Conservation (phyloP, 2,113 vertebrate species). For the Apodemus sylvaticus region DNA sequence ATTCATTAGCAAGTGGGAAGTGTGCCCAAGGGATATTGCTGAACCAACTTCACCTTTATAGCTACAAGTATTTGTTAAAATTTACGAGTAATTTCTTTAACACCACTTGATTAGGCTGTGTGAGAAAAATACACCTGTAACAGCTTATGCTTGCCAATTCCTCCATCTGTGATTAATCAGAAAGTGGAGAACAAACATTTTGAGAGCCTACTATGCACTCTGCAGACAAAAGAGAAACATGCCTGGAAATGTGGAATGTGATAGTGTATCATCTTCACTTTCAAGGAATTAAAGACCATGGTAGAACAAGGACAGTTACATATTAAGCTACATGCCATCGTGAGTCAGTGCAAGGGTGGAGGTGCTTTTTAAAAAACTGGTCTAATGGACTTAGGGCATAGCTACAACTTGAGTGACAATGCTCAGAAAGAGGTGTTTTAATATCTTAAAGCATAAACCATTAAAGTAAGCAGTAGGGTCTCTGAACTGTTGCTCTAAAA, state of each 20-base stretch:
- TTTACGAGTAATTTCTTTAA: constrained; percentile 61
- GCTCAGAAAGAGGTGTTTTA: not conserved
- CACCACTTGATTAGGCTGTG: constrained; percentile 48
- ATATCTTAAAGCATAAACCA: constrained; percentile 38
- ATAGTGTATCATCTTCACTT: not conserved
- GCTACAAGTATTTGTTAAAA: constrained; percentile 66
- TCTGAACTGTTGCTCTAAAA: constrained; percentile 27
- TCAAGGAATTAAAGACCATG: constrained; percentile 22
- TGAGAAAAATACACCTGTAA: constrained; percentile 42
- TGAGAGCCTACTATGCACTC: not conserved
- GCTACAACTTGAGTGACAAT: not conserved
- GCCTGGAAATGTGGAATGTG: not conserved
- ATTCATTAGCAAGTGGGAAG: constrained; percentile 62
- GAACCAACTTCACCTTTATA: constrained; percentile 66
- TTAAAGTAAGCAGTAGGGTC: not conserved
- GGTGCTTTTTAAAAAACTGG: not conserved
- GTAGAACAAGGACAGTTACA: not conserved
- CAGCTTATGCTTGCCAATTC: constrained; percentile 19
- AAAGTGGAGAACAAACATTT: not conserved
- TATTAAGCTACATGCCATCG: not conserved
- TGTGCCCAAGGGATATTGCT: constrained; percentile 38
- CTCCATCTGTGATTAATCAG: constrained; percentile 42
- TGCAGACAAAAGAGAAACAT: not conserved
- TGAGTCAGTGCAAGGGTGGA: not conserved
- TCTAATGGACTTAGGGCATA: not conserved